Percentiles rank a stretch among this genome's conserved stretches.
Conservation (phyloP, 1,140 invertebrate species). For the Melipona quadrifasciata region DNA sequence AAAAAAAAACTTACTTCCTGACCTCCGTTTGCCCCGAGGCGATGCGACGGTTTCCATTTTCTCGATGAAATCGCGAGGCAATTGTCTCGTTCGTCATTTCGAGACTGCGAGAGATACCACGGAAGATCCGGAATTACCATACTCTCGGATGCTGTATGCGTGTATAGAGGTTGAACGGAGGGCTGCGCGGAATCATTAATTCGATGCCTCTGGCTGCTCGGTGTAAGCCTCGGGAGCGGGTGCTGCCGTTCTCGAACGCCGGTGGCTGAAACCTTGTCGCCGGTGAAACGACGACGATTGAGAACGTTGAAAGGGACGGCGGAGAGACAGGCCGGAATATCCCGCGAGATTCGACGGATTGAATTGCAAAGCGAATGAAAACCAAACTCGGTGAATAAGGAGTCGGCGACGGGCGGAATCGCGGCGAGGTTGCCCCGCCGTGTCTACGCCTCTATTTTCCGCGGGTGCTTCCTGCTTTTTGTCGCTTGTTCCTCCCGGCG, state of each 20-base stretch:
- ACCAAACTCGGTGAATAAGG: constrained; percentile 57
- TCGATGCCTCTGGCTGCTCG: constrained; percentile 32
- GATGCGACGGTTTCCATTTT: neutral
- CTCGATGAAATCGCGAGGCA: constrained; percentile 45
- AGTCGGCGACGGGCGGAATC: constrained; percentile 31
- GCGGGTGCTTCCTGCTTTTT: neutral
- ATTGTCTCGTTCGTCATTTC: constrained; percentile 49
- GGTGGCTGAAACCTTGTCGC: neutral
- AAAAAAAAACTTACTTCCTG: neutral
- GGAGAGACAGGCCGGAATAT: constrained; percentile 40
- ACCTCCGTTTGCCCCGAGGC: neutral
- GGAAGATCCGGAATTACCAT: constrained; percentile 59
- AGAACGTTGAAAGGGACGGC: constrained; percentile 25
- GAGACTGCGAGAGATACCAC: constrained; percentile 4
- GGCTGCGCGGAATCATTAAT: constrained; percentile 56
- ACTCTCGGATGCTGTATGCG: constrained; percentile 36
- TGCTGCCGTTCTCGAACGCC: constrained; percentile 10
- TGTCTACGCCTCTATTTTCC: neutral
- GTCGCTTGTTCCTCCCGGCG: neutral
- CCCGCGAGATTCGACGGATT: constrained; percentile 57
- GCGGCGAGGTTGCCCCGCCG: neutral
- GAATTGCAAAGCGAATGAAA: constrained; percentile 70
- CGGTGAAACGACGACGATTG: constrained; percentile 1
- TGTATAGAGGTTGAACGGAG: neutral
- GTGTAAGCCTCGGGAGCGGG: constrained; percentile 25